Base-by-base conservation (phyloP, 1,140 invertebrate genomes). In the Chrysopa pallens region DNA sequence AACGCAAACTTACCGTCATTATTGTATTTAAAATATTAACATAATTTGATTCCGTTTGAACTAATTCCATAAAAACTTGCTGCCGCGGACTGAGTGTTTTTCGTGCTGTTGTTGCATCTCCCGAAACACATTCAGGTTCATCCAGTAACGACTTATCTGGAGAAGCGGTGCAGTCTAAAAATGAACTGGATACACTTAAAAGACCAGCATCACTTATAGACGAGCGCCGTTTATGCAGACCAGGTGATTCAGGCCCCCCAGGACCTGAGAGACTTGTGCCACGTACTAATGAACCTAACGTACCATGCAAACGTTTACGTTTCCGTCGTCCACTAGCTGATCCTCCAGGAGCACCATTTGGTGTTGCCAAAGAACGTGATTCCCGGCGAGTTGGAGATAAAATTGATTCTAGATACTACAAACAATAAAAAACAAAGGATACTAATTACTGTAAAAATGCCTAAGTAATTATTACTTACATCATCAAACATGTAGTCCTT, bases 41-140 rank as follows among this genome's bases (percentile, higher is more conserved):
- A 69, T 98, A 98, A 70, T 97, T 98, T 29, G 77, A 84, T 64
- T 98, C 94, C 7, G 94, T 98, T 60, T 95, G 86, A 28, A 90
- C 74, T 38, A 98, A 68, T 64, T 98, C 93, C 58, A 86, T 74
- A 53, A 94, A 93, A 40, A 91, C 85, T 66, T 86, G 82, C 56
- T 87, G 80, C 38, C 89, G 65, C 1, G 80, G 73, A 12, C 84
- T 81, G 51, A 83, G 67, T 50, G 73, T 69, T 52, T 80, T 79
- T 44, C 73, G 62, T 29, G 69, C 64, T 29, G 71, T 67, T 52
- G 78, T 77, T 46, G 68, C 63, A 63, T 33, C 31, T 4, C 31
- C 62, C 28, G 70, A 67, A 48, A 62, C 56, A 54, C 49, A 45
- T 48, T 70, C 69, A 1, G 63, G 61, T 48, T 63, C 72, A 60